phyloP scores from a whole-genome alignment of 2,797 vertebrate genomes.

The Argya squamiceps region DNA sequence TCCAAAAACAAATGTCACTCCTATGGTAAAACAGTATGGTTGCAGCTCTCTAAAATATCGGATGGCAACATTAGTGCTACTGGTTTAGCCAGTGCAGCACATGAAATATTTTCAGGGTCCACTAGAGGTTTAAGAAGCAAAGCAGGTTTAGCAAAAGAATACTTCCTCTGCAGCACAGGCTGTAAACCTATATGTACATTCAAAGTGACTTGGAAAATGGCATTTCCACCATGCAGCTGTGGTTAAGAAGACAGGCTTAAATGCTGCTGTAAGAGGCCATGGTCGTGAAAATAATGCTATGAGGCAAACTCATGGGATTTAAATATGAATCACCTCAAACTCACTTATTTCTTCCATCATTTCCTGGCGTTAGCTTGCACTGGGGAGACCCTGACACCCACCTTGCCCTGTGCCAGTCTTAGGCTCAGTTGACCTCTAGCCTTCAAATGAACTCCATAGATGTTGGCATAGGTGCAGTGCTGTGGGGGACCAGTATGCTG shows the following conservation, averaged over 20 bases:
- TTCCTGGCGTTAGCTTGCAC: not conserved
- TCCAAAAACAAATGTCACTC: not conserved
- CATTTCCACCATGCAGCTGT: not conserved
- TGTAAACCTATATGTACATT: not conserved
- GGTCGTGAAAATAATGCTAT: not conserved
- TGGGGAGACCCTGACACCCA: not conserved
- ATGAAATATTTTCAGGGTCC: not conserved
- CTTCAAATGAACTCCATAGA: not conserved
- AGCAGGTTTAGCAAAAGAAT: conserved; percentile 27
- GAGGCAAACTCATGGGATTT: not conserved
- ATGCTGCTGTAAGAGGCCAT: not conserved
- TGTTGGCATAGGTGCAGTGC: not conserved
- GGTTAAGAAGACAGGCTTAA: not conserved
- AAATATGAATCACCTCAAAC: not conserved
- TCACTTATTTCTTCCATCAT: not conserved
- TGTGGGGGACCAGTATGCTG: not conserved
- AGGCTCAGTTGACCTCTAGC: not conserved
- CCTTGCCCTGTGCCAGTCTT: not conserved
- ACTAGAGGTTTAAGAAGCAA: conserved; percentile 1
- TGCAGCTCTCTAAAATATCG: not conserved
- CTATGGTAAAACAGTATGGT: not conserved
- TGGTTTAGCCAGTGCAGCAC: not conserved
- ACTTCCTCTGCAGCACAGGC: not conserved
- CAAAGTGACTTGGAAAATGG: not conserved
- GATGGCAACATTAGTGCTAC: not conserved